Evolutionary conservation across 1,140 invertebrate genomes (phyloP), one percentile per base, ranked within the genome.

Genomic region (Magallana angulata): DNA sequence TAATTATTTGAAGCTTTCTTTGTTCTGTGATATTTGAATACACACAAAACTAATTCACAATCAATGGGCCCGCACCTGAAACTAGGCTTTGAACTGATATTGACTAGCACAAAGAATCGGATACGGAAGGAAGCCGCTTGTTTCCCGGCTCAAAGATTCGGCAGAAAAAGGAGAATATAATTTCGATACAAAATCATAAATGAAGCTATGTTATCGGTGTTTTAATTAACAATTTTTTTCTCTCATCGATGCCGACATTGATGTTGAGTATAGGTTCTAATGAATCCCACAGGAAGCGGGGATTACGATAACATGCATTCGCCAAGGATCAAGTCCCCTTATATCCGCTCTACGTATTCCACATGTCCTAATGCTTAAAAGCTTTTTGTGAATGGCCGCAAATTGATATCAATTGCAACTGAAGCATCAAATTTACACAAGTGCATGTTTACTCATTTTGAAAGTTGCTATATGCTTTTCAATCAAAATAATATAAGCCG

Each of bases 141-240:
- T 76, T 76, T 76, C 24, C 68, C 68, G 68, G 24, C 68, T 24
- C 24, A 76, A 30, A 76, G 68, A 76, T 76, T 30, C 68, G 8
- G 24, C 36, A 30, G 8, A 76, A 76, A 76, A 30, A 48, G 36
- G 14, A 76, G 18, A 76, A 76, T 24, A 30, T 18, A 76, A 76
- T 30, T 30, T 30, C 24, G 24, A 76, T 24, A 30, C 24, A 76
- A 36, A 36, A 36, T 11, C 68, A 76, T 18, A 76, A 71, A 76
- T 11, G 18, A 9, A 76, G 18, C 68, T 36, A 30, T 76, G 68
- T 76, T 76, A 76, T 30, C 68, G 24, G 68, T 76, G 18, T 30
- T 76, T 76, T 76, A 76, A 76, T 76, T 76, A 76, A 30, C 24
- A 30, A 76, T 76, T 36, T 76, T 76, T n/a, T 12, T 30, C 68